Evolutionary conservation across 2,113 vertebrate species (phyloP), one percentile per base, ranked within the genome.

Genomic region (Ondatra zibethicus): DNA sequence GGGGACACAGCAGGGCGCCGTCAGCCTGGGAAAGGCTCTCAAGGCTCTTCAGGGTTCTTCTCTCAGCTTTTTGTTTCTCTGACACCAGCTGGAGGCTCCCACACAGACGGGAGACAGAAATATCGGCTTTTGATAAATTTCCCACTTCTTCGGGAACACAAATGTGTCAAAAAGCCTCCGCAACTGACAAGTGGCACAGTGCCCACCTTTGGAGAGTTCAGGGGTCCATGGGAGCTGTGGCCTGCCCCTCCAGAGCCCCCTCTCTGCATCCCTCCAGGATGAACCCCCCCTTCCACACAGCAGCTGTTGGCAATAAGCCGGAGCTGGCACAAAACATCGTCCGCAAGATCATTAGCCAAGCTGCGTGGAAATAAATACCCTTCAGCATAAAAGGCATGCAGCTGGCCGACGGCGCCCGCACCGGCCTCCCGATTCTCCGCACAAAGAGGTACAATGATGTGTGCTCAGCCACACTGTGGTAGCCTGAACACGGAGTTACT

Each of bases 401-500:
- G 97, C 96, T 50, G 94, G 96, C 96, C 94, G 23, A 68, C 0
- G 4, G 97, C 42, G 96, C 63, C 47, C 4, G 7, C 0, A 1
- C 17, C 0, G 25, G 82, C 36, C 52, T 16, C 91, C 0, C 0
- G 5, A 0, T 29, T 66, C 45, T 19, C 68, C 21, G 0, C 76
- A 13, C 23, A 65, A 47, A 47, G 81, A 96, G 92, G 61, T 52
- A 36, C 17, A 17, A 27, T 0, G 66, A 75, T 25, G 91, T 36
- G 0, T 0, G 19, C 92, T 23, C 27, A 66, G 82, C 21, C 29
- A 4, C 42, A 47, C 63, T 7, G 91, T 14, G 63, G 3, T 16
- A 31, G 55, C 5, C 80, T 11, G 50, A 21, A 63, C 61, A 29
- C 31, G 1, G 0, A 81, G 68, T 0, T 0, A 5, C 88, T 50